Base-by-base conservation (phyloP, 2,797 vertebrate genomes). In the Staurois parvus region DNA sequence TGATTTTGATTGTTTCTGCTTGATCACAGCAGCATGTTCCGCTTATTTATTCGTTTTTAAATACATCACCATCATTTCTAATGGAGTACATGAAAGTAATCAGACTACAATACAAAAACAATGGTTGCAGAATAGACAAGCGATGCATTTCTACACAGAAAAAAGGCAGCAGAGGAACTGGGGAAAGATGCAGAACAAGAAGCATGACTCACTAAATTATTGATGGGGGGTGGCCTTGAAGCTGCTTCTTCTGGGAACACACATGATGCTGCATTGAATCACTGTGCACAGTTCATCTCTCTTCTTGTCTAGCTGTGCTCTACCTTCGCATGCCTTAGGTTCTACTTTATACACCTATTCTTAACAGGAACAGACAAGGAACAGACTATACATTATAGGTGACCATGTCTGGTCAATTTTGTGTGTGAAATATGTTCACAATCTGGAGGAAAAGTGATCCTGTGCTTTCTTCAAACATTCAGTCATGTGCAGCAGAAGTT, bases 231-330 rank as follows among this genome's bases (percentile, higher is more conserved):
- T 70, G 48, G 11, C 21, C 69, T 88, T 76, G 87, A 84, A 73
- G 24, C 10, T 7, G 0, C 62, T 88, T 88, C n/a, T 90, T 90
- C 34, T 87, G 70, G 37, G 56, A 76, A 85, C 2, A 34, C 70
- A 78, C 59, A 24, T 79, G 81, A 86, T 52, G 81, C 79, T 59
- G 42, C 28, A 56, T 52, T 80, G 4, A 67, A 88, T 85, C 87
- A 45, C 79, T 72, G 79, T 75, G 40, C 77, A 15, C 34, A 30
- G 64, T 24, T 10, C 37, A n/a, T 29, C 19, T 69, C 77, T 24
- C 21, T 21, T 59, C 19, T 59, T 24, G n/a, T 24, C 52, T 24
- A 59, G 21, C 52, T 59, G 19, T 59, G 21, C 7, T 4, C 19
- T 21, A 19, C 48, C 52, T 56, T 48, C 12, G 2, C 2, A 56